Conservation (phyloP, 2,797 vertebrate species). For the Rhinoraja longicauda region DNA sequence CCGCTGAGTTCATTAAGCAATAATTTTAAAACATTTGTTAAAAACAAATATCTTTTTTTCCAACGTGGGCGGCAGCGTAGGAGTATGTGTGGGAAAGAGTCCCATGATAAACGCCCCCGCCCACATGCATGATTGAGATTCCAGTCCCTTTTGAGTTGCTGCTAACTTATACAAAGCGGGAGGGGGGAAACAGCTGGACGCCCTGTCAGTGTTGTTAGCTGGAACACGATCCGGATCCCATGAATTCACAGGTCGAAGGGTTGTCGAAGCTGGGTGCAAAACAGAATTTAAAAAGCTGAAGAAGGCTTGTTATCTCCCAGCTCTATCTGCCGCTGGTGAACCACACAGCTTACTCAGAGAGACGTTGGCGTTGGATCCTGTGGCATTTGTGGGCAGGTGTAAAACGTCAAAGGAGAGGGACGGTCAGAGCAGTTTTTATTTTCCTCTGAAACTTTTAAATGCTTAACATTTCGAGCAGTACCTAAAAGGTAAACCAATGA, state of each 20-base stretch:
- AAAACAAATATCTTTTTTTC: not conserved
- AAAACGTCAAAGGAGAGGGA: not conserved
- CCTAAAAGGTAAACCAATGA: too few relatives aligned
- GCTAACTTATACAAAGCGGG: not conserved
- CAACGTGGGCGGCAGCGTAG: constrained; percentile 7
- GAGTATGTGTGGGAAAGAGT: not conserved
- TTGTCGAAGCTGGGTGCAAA: not conserved
- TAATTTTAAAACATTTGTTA: not conserved
- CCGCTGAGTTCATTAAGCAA: not conserved
- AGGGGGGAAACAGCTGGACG: not conserved
- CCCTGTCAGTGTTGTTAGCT: not conserved
- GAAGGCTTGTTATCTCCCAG: not conserved
- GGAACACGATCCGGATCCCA: not conserved
- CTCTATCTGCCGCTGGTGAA: not conserved
- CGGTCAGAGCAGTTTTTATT: not conserved
- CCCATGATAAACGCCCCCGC: constrained; percentile 11
- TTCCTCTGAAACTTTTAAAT: not conserved
- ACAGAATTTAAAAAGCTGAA: not conserved
- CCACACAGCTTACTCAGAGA: not conserved
- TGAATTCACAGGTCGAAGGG: not conserved
- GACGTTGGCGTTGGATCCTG: constrained; percentile 14
- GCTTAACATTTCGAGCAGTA: not conserved
- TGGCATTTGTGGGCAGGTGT: constrained; percentile 8
- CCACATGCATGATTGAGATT: not conserved
- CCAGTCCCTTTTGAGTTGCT: not conserved